phyloP scores from a whole-genome alignment of 2,888 invertebrate species.

The Syrphus vitripennis region DNA sequence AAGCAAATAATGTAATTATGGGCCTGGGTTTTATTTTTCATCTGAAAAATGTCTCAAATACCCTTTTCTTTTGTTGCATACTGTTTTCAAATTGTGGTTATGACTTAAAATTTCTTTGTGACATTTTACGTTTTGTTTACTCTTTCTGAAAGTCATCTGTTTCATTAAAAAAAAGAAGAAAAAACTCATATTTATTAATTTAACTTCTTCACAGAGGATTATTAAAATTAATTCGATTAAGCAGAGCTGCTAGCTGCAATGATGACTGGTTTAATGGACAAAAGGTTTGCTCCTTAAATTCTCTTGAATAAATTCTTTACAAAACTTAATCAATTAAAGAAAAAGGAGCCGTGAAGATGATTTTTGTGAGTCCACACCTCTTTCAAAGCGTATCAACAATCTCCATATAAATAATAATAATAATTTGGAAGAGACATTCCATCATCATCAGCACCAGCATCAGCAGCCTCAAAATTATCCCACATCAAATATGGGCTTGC shows the following conservation, averaged over 20 bases:
- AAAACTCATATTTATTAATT: neutral
- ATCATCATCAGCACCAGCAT: conserved; percentile 1
- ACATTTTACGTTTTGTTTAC: conserved; percentile 11
- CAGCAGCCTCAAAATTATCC: conserved; percentile 51
- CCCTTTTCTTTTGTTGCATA: neutral
- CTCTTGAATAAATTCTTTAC: neutral
- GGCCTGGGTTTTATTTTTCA: neutral
- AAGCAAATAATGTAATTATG: too few relatives aligned
- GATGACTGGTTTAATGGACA: conserved; percentile 77
- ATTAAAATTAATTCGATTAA: conserved; percentile 3
- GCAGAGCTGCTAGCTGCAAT: too few relatives aligned
- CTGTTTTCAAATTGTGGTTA: neutral
- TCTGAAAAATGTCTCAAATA: too few relatives aligned
- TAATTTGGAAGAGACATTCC: conserved; percentile 76
- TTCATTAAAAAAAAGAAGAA: conserved; percentile 2
- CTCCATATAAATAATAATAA: conserved; percentile 86
- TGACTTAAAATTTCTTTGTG: neutral
- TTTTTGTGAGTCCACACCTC: conserved; percentile 89
- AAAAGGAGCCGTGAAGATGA: conserved; percentile 91
- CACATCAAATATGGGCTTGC: conserved; percentile 60
- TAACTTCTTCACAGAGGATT: neutral
- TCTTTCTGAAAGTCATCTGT: conserved; percentile 38
- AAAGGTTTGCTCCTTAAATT: conserved; percentile 74
- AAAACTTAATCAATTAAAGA: conserved; percentile 81
- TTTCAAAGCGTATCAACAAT: conserved; percentile 95